phyloP scores from a whole-genome alignment of 2,797 vertebrate species.

The Phoxinus dragarum region DNA sequence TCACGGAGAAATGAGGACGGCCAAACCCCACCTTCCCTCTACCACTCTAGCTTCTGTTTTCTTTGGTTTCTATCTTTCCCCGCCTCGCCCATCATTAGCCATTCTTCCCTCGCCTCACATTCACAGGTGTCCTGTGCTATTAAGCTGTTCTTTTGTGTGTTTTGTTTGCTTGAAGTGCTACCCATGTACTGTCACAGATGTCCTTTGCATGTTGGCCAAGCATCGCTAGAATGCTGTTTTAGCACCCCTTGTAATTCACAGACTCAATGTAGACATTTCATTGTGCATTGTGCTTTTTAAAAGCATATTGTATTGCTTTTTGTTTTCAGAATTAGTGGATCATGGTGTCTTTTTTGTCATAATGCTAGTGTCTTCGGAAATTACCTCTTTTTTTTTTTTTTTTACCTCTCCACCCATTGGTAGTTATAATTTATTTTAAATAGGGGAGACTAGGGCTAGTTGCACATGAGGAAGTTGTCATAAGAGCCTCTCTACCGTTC shows the following conservation, averaged over 20 bases:
- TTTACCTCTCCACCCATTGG: neutral
- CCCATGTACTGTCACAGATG: conserved; percentile 43
- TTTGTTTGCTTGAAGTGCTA: conserved; percentile 36
- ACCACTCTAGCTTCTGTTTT: conserved; percentile 15
- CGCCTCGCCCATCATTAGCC: conserved; percentile 54
- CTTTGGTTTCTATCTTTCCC: conserved; percentile 42
- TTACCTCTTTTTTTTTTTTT: too few relatives aligned
- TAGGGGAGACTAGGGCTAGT: neutral
- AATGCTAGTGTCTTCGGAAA: neutral
- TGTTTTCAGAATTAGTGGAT: neutral
- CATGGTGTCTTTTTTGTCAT: neutral
- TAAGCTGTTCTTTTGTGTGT: conserved; percentile 45
- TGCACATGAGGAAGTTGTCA: neutral
- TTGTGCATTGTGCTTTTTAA: conserved; percentile 13
- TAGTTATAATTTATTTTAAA: neutral
- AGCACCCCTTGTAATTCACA: neutral
- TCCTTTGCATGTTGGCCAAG: conserved; percentile 40
- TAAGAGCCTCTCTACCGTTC: neutral
- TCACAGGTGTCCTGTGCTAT: conserved; percentile 51
- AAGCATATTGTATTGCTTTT: neutral
- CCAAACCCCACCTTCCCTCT: conserved; percentile 62
- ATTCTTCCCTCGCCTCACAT: conserved; percentile 35
- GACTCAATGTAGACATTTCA: neutral
- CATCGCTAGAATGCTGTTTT: neutral
- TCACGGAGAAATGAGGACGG: conserved; percentile 65